Base-by-base conservation (phyloP, 2,888 invertebrate species). In the Epistrophe grossulariae region DNA sequence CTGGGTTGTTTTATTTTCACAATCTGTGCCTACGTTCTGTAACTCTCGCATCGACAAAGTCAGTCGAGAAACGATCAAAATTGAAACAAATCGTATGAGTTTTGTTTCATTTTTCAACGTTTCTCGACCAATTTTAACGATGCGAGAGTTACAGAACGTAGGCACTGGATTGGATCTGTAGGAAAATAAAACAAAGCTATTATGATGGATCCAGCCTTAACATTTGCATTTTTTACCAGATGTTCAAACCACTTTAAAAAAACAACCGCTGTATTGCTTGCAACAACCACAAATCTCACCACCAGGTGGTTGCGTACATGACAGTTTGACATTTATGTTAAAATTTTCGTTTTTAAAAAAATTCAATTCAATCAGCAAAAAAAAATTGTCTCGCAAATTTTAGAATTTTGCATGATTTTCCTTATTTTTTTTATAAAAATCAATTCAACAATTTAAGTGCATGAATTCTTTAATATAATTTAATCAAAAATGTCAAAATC, bases 401-500 rank as follows among this genome's bases (percentile, higher is more conserved):
- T 70, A 31, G 6, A 3, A 38, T 62, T 62, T 45, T 31, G 19
- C 35, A 50, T 52, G 38, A 19, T 17, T 35, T 38, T 38, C 2
- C 0, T 38, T 15, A 35, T 3, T 15, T 6, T 17, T 59, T 24
- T 57, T 3, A 17, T 28, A 45, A 5, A n/a, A 35, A 24, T 52
- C 19, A 24, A 28, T 38, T 19, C 40, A 15, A n/a, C 17, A 31
- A 40, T 38, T 78, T 17, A 45, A 66, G 48, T 71, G 76, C 35
- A 71, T 74, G 74, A 38, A 52, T 13, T 28, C 5, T 0, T 7
- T 0, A 62, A 35, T 57, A n/a, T 15, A n/a, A 24, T 11, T n/a
- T 8, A n/a, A 24, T 2, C 0, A 19, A 77, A 28, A 17, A 87
- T 87, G 87, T 57, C 87, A 4, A 87, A 87, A 71, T 74, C 79